Percentiles rank a stretch among this genome's conserved stretches.
Conservation (phyloP, 2,113 vertebrate species). For the Laticauda laticaudata region DNA sequence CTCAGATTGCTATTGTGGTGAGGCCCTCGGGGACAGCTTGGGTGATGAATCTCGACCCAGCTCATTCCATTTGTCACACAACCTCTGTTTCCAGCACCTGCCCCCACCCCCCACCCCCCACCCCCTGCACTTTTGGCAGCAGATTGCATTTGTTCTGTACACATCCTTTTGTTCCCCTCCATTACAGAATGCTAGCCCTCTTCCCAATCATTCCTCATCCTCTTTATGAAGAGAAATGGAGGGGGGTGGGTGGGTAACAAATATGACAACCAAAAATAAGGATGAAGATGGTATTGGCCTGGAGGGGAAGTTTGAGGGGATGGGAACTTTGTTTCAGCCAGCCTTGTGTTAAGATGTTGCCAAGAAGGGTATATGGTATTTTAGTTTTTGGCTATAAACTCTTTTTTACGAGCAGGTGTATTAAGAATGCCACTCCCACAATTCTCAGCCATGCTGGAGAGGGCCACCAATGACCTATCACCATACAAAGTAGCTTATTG, state of each 20-base stretch:
- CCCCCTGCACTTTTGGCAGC: not conserved
- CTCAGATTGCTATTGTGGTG: not conserved
- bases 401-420: not conserved
- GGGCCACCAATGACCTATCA: not conserved
- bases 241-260: not conserved
- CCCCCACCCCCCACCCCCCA: not conserved
- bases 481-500: not conserved
- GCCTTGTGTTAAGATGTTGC: not conserved
- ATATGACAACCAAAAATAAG: not conserved
- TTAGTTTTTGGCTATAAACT: not conserved
- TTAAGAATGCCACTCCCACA: not conserved
- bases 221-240: not conserved
- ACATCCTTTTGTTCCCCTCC: constrained; percentile 20
- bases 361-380: not conserved
- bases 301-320: not conserved
- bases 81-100: constrained; percentile 8
- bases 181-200: not conserved
- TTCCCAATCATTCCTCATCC: not conserved
- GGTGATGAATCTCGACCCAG: constrained; percentile 13
- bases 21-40: constrained; percentile 4
- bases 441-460: not conserved
- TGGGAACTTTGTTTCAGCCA: not conserved
- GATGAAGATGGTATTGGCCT: not conserved
- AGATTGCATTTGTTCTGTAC: not conserved
- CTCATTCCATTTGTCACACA: constrained; percentile 2